These are phyloP conservation scores for Phyllotreta striolata DNA, from an alignment of 2,888 invertebrate species.

Conservation along the genomic window DNA sequence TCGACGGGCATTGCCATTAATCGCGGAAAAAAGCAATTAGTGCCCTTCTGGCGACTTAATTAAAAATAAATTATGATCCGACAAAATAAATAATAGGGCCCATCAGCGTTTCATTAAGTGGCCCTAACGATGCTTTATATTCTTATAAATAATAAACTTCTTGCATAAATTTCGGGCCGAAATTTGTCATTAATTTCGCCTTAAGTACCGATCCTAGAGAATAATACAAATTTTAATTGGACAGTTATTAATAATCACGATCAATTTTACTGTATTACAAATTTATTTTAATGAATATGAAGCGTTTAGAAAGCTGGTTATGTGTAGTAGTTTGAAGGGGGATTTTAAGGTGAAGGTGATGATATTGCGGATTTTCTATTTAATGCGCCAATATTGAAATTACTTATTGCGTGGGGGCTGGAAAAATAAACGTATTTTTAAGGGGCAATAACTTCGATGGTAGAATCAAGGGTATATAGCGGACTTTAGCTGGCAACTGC, in stretches of 20 bases:
- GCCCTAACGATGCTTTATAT: constrained; percentile 21
- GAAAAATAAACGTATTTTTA: constrained; percentile 2
- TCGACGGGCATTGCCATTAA: neutral
- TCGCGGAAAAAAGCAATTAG: constrained; percentile 21
- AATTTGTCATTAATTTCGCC: too few relatives aligned
- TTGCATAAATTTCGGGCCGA: neutral
- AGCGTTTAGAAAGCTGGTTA: too few relatives aligned
- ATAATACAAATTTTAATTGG: too few relatives aligned
- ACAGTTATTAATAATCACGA: too few relatives aligned
- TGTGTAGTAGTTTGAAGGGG: too few relatives aligned
- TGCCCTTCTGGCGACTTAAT: constrained; percentile 19
- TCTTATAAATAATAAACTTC: constrained; percentile 1
- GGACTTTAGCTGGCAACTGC: neutral
- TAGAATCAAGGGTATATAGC: constrained; percentile 2
- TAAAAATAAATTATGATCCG: constrained; percentile 27
- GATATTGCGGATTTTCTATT: neutral
- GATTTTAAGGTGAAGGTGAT: too few relatives aligned
- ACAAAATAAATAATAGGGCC: constrained; percentile 25
- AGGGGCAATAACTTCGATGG: neutral
- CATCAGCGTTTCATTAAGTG: constrained; percentile 23
- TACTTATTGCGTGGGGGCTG: neutral
- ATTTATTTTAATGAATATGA: too few relatives aligned
- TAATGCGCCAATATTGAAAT: neutral
- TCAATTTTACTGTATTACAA: too few relatives aligned
- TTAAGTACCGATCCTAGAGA: too few relatives aligned